A percentile compares a stretch with the other conserved stretches of the same genome.
These are phyloP conservation scores for Eulemur rufifrons DNA, from an alignment of 2,113 vertebrate genomes.

Conservation along the genomic window DNA sequence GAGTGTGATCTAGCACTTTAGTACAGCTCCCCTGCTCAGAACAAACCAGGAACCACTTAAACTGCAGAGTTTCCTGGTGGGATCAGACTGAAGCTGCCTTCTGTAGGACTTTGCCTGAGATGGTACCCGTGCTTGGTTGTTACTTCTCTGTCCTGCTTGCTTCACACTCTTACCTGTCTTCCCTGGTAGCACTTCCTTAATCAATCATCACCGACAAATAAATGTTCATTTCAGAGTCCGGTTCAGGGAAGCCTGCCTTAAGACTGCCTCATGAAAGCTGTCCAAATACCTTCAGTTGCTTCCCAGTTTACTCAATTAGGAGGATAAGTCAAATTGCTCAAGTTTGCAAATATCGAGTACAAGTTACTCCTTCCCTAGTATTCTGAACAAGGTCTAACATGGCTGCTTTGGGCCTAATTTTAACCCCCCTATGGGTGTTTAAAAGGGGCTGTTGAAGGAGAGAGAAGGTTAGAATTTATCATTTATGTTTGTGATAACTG, in stretches of 20 bases:
- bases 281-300: neutral
- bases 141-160: neutral
- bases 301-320: neutral
- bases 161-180: neutral
- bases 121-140: neutral
- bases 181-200: neutral
- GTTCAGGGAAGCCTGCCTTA: neutral
- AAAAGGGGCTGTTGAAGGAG: neutral
- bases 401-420: neutral
- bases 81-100: too few relatives aligned
- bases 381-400: neutral
- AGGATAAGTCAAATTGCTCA: neutral
- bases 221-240: neutral
- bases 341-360: neutral
- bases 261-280: neutral
- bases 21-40: neutral
- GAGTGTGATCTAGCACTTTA: neutral
- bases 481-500: neutral
- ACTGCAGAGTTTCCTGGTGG: neutral
- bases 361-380: neutral
- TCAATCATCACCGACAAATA: neutral
- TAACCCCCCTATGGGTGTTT: neutral
- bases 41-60: neutral
- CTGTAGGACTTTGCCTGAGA: neutral
- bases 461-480: constrained; percentile 7